Evolutionary conservation across 1,140 invertebrate genomes (phyloP).

Genomic region (Zophobas atratus): DNA sequence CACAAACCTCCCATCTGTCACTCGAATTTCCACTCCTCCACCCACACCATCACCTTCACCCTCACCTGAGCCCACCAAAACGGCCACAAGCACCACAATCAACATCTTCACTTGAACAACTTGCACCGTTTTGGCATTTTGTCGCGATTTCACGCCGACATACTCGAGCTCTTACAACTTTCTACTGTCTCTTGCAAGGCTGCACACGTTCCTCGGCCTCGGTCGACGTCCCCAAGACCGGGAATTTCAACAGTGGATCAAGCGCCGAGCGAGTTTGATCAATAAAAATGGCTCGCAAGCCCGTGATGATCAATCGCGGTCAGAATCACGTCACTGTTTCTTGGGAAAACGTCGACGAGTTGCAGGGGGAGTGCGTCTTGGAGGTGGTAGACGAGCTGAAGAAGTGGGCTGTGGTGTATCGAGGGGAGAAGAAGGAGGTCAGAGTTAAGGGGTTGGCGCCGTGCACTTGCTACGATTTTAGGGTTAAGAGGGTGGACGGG

Average conservation of each 20-base stretch:
- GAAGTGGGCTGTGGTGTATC: slow-evolving; percentile 57
- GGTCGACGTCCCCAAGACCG: slow-evolving; percentile 26
- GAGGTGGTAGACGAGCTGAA: slow-evolving; percentile 53
- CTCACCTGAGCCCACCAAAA: slow-evolving; percentile 9
- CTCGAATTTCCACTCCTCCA: too few species aligned
- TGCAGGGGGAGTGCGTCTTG: slow-evolving; percentile 31
- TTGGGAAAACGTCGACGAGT: neutral
- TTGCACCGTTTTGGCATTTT: slow-evolving; percentile 19
- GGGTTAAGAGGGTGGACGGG: slow-evolving; percentile 50
- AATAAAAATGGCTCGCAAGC: slow-evolving; percentile 30
- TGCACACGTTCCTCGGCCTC: slow-evolving; percentile 16
- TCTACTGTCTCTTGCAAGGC: slow-evolving; percentile 21
- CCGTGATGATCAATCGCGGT: slow-evolving; percentile 14
- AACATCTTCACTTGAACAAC: neutral
- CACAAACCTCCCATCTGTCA: too few species aligned
- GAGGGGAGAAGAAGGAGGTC: slow-evolving; percentile 54
- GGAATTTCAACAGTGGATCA: slow-evolving; percentile 22
- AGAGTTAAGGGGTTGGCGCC: slow-evolving; percentile 57
- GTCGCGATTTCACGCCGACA: neutral
- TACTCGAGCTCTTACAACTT: slow-evolving; percentile 9
- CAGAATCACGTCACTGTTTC: slow-evolving; percentile 11
- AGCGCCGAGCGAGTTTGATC: slow-evolving; percentile 35
- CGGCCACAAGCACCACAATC: neutral
- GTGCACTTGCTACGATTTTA: slow-evolving; percentile 60
- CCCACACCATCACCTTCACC: too few species aligned